Evolutionary conservation across 2,113 vertebrate species (phyloP).

Genomic region (Peromyscus maniculatus): DNA sequence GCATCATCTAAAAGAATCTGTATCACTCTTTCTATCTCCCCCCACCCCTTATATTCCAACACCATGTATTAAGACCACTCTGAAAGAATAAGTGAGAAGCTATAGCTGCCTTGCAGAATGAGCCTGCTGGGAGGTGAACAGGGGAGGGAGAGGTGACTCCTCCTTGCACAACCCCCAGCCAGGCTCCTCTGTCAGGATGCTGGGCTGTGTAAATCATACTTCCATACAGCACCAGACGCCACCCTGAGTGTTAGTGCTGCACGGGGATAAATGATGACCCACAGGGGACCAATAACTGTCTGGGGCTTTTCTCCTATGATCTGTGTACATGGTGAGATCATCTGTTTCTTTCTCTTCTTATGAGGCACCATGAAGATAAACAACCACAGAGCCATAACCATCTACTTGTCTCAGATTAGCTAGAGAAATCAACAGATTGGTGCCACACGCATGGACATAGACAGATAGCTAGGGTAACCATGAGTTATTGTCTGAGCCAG

Average conservation of each 20-base stretch:
- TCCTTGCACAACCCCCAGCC: neutral
- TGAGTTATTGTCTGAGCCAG: neutral
- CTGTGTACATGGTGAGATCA: slow-evolving; percentile 68
- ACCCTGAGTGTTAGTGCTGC: neutral
- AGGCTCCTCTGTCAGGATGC: neutral
- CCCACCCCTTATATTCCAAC: accelerated
- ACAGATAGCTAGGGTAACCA: accelerated
- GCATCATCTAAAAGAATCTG: neutral
- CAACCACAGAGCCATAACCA: neutral
- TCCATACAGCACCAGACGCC: neutral
- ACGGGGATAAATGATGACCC: slow-evolving; percentile 30
- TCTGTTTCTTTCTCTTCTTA: slow-evolving; percentile 63
- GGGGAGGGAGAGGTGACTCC: neutral
- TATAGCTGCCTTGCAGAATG: neutral
- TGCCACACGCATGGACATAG: neutral
- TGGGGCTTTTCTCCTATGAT: slow-evolving; percentile 76
- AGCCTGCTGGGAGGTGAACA: neutral
- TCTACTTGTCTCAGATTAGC: slow-evolving; percentile 1
- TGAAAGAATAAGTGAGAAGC: neutral
- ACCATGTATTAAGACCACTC: neutral
- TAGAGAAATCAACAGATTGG: neutral
- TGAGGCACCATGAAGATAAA: slow-evolving; percentile 29
- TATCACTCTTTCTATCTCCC: neutral
- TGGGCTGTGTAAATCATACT: slow-evolving; percentile 30
- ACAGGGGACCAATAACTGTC: slow-evolving; percentile 71